Percentiles rank a stretch among this genome's conserved stretches.
These are phyloP conservation scores for Artibeus jamaicensis DNA, from an alignment of 2,797 vertebrate genomes.

Conservation along the genomic window DNA sequence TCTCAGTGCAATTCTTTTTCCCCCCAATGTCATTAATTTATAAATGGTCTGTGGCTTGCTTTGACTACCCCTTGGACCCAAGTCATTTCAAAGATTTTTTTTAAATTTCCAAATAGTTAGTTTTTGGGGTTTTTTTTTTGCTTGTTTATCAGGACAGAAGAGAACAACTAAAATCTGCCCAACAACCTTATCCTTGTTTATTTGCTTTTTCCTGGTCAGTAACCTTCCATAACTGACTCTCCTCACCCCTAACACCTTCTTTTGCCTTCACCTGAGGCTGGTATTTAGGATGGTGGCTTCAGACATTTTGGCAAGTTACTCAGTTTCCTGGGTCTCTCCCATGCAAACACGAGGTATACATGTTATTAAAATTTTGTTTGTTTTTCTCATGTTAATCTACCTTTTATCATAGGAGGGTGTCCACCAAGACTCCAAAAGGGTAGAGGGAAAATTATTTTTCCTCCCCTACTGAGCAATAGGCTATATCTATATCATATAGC, in stretches of 20 bases:
- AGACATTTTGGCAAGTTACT: background rate
- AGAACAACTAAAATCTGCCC: background rate
- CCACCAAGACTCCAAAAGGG: background rate
- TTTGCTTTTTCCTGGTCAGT: no score
- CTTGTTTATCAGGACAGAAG: background rate
- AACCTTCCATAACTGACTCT: no score
- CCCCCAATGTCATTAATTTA: constrained; percentile 3
- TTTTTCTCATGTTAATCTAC: background rate
- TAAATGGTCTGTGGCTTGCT: background rate
- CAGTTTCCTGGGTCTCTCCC: background rate
- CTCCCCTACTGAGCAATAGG: background rate
- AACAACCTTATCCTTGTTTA: no score
- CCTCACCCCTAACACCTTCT: no score
- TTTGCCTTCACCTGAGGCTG: no score
- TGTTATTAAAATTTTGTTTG: background rate
- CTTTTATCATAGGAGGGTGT: background rate
- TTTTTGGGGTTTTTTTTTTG: background rate
- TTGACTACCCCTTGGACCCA: background rate
- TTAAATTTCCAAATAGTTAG: background rate
- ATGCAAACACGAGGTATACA: background rate
- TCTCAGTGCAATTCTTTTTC: background rate
- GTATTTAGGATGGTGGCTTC: background rate
- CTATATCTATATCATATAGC: background rate
- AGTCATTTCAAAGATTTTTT: background rate
- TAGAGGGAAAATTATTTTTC: background rate